These are phyloP conservation scores for Ericerus pela DNA, from an alignment of 1,140 invertebrate genomes.

Conservation along the genomic window DNA sequence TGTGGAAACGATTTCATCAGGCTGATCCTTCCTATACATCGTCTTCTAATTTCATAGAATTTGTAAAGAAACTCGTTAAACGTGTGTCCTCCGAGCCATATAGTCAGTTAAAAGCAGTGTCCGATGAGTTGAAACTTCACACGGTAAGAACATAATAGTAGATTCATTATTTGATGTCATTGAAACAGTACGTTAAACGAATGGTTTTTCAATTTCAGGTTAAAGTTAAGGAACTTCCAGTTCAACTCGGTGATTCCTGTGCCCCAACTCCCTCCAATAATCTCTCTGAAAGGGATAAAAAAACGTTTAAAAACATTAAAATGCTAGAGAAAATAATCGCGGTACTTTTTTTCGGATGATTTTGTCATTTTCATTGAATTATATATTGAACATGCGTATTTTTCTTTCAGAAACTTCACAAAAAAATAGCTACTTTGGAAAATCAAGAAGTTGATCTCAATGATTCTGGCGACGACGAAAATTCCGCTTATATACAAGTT, in stretches of 20 bases:
- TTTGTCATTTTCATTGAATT: too few relatives aligned
- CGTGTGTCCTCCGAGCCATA: background rate
- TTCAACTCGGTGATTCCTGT: too few relatives aligned
- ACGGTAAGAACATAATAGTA: background rate
- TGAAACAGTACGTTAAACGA: too few relatives aligned
- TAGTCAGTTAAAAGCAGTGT: background rate
- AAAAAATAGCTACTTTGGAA: background rate
- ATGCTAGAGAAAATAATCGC: too few relatives aligned
- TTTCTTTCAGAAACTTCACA: background rate
- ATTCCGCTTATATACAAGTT: conserved; percentile 3
- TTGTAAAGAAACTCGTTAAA: background rate
- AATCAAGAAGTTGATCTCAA: background rate
- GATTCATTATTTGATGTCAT: too few relatives aligned
- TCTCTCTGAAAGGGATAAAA: too few relatives aligned
- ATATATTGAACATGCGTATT: background rate
- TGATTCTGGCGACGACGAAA: conserved; percentile 1
- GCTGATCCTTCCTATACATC: background rate
- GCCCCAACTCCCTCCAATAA: too few relatives aligned
- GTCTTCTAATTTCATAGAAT: background rate
- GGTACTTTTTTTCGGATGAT: too few relatives aligned
- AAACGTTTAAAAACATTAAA: too few relatives aligned
- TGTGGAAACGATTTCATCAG: background rate
- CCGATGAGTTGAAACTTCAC: background rate
- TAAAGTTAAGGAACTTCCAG: too few relatives aligned
- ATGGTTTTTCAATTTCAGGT: too few relatives aligned